Evolutionary conservation across 2,113 vertebrate species (phyloP), one percentile per base, ranked within the genome.

Genomic region (Calypte anna): DNA sequence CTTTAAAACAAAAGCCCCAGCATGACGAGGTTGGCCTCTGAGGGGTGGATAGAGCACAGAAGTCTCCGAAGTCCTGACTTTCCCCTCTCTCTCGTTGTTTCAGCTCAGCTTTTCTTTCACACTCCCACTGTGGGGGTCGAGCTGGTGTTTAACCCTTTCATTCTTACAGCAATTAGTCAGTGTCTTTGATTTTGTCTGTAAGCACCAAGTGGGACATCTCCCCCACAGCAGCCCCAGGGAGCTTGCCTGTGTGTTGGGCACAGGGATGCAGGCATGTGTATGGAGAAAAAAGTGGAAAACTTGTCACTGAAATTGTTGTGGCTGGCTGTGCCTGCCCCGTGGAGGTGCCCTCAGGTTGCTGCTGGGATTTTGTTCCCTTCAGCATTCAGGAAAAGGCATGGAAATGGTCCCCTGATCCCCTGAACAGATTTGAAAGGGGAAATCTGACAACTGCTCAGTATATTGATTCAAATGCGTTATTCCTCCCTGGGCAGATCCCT

Each of bases 391-490:
- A 79, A 82, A 61, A 91, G 25, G 70, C 74, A 31, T 1, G 61
- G 75, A 84, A 91, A 62, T 0, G 2, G 54, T 93, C 83, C 88
- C 93, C 31, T 63, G 62, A 13, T 94, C 82, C 86, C 81, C 50
- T 20, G 89, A 94, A 82, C 91, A 95, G 94, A 91, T 94, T 68
- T 92, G 93, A 88, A 94, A 76, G 88, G 82, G 3, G 31, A 80
- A 96, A 94, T 89, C 88, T 91, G 88, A 96, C 95, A 94, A 89
- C 88, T 93, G 87, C 86, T 96, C n/a, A 0, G 61, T 70, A 31
- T 90, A 91, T 92, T 93, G 92, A 96, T 94, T 93, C 91, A 83
- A 94, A 82, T 20, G 64, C 81, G 48, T 96, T 91, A 86, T 92
- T 94, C 88, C 87, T 94, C 94, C 80, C 90, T 23, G 46, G 80